Percentiles rank a stretch among this genome's conserved stretches.
Evolutionary conservation across 1,140 invertebrate genomes (phyloP).

Genomic region (Teleogryllus occipitalis): DNA sequence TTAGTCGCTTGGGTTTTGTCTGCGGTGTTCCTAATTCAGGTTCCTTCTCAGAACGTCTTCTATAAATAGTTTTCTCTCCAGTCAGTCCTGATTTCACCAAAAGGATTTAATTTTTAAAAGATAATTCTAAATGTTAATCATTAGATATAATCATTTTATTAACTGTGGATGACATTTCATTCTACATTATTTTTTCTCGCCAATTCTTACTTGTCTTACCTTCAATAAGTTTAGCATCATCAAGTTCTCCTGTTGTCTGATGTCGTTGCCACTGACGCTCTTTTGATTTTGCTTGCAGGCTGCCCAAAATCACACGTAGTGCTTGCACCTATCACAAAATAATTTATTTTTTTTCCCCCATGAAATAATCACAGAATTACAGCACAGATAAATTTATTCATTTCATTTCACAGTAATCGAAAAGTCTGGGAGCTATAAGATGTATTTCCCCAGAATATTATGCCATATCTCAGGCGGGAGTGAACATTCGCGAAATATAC

Average conservation of each 20-base stretch:
- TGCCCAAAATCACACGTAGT: conserved; percentile 49
- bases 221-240: conserved; percentile 93
- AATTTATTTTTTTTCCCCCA: neutral
- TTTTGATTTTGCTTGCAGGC: conserved; percentile 83
- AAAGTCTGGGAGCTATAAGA: no score
- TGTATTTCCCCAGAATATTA: no score
- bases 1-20: conserved; percentile 81
- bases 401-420: no score
- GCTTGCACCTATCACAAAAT: conserved; percentile 40
- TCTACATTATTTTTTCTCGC: neutral
- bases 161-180: neutral
- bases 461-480: no score
- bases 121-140: neutral
- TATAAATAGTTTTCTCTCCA: conserved; percentile 87
- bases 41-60: conserved; percentile 68
- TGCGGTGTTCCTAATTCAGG: conserved; percentile 77
- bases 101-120: conserved; percentile 15
- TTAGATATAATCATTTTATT: conserved; percentile 2
- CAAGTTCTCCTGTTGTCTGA: conserved; percentile 89
- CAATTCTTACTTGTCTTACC: conserved; percentile 39
- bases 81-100: conserved; percentile 51
- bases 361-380: no score
- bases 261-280: conserved; percentile 88
- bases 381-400: no score
- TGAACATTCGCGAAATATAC: no score